phyloP scores from a whole-genome alignment of 2,797 vertebrate genomes.

The Mergus octosetaceus region DNA sequence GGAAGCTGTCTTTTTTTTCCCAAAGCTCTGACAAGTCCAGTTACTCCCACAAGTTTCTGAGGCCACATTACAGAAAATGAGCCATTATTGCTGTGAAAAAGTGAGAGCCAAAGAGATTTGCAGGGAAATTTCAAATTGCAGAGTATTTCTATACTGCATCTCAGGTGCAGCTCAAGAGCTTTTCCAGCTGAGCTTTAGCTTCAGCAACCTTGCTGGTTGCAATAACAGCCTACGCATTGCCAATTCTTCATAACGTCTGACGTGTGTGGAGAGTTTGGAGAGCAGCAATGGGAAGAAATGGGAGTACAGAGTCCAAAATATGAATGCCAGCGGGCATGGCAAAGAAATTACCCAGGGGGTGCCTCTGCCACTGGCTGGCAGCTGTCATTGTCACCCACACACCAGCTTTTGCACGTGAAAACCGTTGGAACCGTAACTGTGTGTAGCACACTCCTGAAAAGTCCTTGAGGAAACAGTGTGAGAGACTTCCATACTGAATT shows the following conservation, averaged over 20 bases:
- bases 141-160: neutral
- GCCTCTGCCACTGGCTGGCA: neutral
- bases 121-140: neutral
- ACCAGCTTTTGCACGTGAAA: neutral
- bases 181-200: neutral
- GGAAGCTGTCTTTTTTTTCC: neutral
- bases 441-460: accelerated
- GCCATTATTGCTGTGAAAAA: neutral
- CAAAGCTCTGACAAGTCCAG: neutral
- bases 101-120: neutral
- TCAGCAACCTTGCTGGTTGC: neutral
- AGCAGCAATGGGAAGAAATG: neutral
- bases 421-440: neutral
- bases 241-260: accelerated
- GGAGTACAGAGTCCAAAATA: neutral
- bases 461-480: neutral
- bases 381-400: neutral
- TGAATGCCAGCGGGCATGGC: neutral
- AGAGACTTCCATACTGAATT: neutral
- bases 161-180: neutral
- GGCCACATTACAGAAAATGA: neutral
- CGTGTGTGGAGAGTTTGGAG: accelerated
- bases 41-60: neutral
- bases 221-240: accelerated
- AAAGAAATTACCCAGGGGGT: neutral